Conservation (phyloP, 2,113 vertebrate genomes). For the Crotalus horridus region DNA sequence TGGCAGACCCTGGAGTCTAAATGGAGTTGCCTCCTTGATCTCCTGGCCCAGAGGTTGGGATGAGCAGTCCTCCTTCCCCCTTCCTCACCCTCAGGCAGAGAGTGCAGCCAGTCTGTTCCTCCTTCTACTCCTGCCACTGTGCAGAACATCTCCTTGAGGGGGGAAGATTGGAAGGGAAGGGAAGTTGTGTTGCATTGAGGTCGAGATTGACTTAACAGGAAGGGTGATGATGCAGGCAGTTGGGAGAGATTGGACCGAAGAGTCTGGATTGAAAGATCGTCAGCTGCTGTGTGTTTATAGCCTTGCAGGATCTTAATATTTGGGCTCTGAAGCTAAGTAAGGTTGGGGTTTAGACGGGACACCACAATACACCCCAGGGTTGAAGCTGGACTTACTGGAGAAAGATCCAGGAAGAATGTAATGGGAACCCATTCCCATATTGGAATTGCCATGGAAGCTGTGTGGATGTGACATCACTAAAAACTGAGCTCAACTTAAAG, state of each 20-base stretch:
- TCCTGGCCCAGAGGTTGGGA: not conserved
- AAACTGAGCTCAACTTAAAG: not conserved
- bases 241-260: not conserved
- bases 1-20: not conserved
- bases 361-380: not conserved
- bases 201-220: not conserved
- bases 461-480: not conserved
- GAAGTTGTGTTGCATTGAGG: not conserved
- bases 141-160: not conserved
- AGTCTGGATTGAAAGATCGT: not conserved
- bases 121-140: not conserved
- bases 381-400: not conserved
- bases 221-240: not conserved
- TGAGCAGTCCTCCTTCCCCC: not conserved
- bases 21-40: not conserved
- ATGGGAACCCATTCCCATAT: not conserved
- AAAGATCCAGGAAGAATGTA: not conserved
- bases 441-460: not conserved
- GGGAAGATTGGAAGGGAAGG: not conserved
- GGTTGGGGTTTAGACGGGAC: not conserved
- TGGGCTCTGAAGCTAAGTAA: not conserved
- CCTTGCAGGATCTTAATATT: not conserved
- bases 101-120: not conserved
- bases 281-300: not conserved
- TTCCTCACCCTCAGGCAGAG: not conserved